Evolutionary conservation across 2,888 invertebrate species (phyloP), one percentile per base, ranked within the genome.

Genomic region (Archips crataeganus): DNA sequence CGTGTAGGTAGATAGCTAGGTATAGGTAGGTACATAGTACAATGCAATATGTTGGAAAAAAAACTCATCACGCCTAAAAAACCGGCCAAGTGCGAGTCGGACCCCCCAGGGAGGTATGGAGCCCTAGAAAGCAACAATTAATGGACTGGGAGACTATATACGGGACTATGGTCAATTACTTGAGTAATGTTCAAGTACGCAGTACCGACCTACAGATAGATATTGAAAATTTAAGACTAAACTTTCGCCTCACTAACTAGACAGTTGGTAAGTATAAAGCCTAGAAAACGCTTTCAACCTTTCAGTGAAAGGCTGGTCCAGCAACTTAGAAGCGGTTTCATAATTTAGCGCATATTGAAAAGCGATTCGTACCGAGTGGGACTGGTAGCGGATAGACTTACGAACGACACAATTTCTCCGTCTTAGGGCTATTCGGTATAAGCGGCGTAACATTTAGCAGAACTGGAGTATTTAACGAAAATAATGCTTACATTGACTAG

Each of bases 241-340:
- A 49, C 64, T 49, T 49, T 64, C 49, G 64, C 34, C 32, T 34
- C 34, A 49, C 64, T 64, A 36, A 51, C 51, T 5, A 65, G 49
- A 49, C 54, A 9, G 54, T 54, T 54, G 8, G 54, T 5, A 6
- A 9, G 54, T 5, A 6, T 23, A 54, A 54, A 23, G 54, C 54
- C 2, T 49, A 32, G 54, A 54, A 34, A 36, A 65, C n/a, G 15
- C 9, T 15, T 36, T 8, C 9, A 42, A 63, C 47, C 47, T 34
- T 39, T 61, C 62, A 72, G 72, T 72, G 72, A 72, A 72, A 72
- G 72, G 72, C 72, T 34, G n/a, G 65, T 3, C 32, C 49, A 39
- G 42, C 62, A 23, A 32, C 32, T 32, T 65, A 51, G 49, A 51
- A 47, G 61, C 45, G 66, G 61, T 71, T 67, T 67, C 67, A 62